These are phyloP conservation scores for Catagonus wagneri DNA, from an alignment of 2,113 vertebrate genomes.

Conservation along the genomic window DNA sequence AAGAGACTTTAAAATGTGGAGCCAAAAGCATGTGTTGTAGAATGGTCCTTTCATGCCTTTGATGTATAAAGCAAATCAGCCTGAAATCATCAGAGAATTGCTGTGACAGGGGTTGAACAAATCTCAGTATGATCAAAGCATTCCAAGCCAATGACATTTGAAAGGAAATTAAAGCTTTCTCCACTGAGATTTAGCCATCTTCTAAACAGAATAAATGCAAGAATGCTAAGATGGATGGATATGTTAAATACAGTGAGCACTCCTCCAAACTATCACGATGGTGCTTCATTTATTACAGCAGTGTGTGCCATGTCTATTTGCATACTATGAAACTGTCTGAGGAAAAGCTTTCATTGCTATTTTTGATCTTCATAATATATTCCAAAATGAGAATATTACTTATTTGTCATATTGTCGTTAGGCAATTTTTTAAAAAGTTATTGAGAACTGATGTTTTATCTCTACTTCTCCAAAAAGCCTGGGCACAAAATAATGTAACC, in stretches of 20 bases:
- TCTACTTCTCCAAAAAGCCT: conserved; percentile 80
- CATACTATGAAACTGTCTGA: conserved; percentile 72
- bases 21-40: conserved; percentile 79
- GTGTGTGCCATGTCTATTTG: conserved; percentile 73
- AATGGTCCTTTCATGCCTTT: conserved; percentile 88
- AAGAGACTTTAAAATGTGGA: conserved; percentile 85
- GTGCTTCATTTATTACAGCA: conserved; percentile 82
- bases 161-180: conserved; percentile 88
- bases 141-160: conserved; percentile 87
- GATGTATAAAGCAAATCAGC: conserved; percentile 90
- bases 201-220: conserved; percentile 86
- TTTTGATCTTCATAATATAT: conserved; percentile 63
- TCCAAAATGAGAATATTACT: conserved; percentile 83
- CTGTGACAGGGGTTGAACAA: conserved; percentile 88
- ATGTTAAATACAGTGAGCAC: conserved; percentile 77
- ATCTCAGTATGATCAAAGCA: conserved; percentile 89
- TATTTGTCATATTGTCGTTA: conserved; percentile 82
- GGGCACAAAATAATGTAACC: conserved; percentile 72
- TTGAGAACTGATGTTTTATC: conserved; percentile 84
- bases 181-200: conserved; percentile 85
- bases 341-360: conserved; percentile 42
- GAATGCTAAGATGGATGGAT: conserved; percentile 82
- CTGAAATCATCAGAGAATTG: conserved; percentile 88
- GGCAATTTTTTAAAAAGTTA: conserved; percentile 83
- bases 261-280: conserved; percentile 80